Percentiles rank a stretch among this genome's conserved stretches.
These are phyloP conservation scores for Julus scandinavius DNA, from an alignment of 2,888 invertebrate species.

Conservation along the genomic window DNA sequence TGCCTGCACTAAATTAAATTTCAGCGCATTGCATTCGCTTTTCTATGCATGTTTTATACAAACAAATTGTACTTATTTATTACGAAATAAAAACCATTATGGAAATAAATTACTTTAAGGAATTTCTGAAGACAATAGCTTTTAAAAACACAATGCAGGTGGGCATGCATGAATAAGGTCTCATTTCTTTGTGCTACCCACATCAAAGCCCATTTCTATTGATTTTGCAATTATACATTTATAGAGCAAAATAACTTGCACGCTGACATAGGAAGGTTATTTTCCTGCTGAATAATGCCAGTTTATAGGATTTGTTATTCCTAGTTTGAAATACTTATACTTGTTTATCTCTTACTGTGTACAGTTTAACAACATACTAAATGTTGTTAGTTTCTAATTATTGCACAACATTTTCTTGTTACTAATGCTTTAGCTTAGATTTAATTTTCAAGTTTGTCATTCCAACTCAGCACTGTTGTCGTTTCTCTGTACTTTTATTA, in stretches of 20 bases:
- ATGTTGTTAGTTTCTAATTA: too few relatives aligned
- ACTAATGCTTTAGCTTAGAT: background rate
- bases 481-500: too few relatives aligned
- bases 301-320: background rate
- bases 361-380: background rate
- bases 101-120: constrained; percentile 43
- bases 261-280: background rate
- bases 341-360: background rate
- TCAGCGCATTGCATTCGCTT: background rate
- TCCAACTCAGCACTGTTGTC: background rate
- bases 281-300: background rate
- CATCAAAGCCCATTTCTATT: constrained; percentile 16
- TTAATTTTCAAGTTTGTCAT: background rate
- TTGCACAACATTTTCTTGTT: too few relatives aligned
- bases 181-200: background rate
- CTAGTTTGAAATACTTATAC: background rate
- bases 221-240: constrained; percentile 40
- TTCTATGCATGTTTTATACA: background rate
- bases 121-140: constrained; percentile 39
- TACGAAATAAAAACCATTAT: constrained; percentile 40
- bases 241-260: background rate
- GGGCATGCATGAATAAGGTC: constrained; percentile 13
- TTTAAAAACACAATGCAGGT: constrained; percentile 31
- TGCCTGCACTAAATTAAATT: constrained; percentile 25
- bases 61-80: constrained; percentile 37